phyloP scores from a whole-genome alignment of 2,888 invertebrate genomes.

The Papilio elwesi region DNA sequence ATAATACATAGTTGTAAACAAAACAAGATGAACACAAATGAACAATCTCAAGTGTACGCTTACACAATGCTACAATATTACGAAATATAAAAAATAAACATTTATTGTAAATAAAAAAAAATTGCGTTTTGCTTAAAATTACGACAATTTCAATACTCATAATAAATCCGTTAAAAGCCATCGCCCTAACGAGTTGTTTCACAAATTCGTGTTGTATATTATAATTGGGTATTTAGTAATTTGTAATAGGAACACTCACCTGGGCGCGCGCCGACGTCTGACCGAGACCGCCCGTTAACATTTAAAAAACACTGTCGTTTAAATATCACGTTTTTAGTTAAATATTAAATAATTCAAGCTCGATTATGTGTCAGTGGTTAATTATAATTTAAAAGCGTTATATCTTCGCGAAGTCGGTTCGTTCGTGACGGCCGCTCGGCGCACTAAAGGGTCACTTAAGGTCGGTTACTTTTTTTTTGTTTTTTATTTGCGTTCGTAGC shows the following conservation, averaged over 20 bases:
- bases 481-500: constrained; percentile 50
- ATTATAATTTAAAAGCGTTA: constrained; percentile 48
- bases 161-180: constrained; percentile 36
- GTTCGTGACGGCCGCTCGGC: constrained; percentile 74
- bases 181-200: constrained; percentile 26
- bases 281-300: constrained; percentile 58
- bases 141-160: not conserved
- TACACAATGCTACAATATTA: too few species aligned
- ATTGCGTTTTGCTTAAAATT: too few species aligned
- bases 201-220: not conserved
- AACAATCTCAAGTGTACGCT: too few species aligned
- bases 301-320: constrained; percentile 64
- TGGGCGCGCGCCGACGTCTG: constrained; percentile 55
- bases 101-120: too few species aligned
- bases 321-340: constrained; percentile 65
- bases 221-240: constrained; percentile 27
- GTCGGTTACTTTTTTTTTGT: constrained; percentile 62
- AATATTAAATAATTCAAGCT: constrained; percentile 39
- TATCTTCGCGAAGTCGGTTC: constrained; percentile 65
- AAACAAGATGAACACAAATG: too few species aligned
- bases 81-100: too few species aligned
- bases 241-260: constrained; percentile 60
- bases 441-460: constrained; percentile 76
- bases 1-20: not conserved
- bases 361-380: constrained; percentile 56